phyloP scores from a whole-genome alignment of 1,140 invertebrate species.

The Sycobia sp. region DNA sequence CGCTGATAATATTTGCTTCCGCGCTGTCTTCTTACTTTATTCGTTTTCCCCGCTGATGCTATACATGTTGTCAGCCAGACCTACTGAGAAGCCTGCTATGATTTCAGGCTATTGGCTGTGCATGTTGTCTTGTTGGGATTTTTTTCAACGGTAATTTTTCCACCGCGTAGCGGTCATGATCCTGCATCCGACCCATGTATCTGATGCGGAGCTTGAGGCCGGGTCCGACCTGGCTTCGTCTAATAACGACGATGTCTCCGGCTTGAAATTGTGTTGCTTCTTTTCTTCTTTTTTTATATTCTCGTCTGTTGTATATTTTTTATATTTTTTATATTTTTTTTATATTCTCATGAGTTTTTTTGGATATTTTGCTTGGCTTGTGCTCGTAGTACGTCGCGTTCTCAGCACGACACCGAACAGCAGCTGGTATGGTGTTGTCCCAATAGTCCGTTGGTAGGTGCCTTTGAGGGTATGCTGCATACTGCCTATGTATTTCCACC shows the following conservation, averaged over 20 bases:
- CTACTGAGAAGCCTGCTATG: too few species aligned
- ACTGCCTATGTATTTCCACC: constrained; percentile 44
- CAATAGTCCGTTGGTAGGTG: constrained; percentile 45
- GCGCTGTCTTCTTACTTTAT: too few species aligned
- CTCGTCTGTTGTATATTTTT: too few species aligned
- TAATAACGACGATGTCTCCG: constrained; percentile 42
- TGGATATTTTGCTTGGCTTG: constrained; percentile 42
- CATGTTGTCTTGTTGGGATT: constrained; percentile 12
- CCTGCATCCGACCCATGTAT: constrained; percentile 33
- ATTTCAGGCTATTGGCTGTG: constrained; percentile 25
- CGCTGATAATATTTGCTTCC: too few species aligned
- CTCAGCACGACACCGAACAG: constrained; percentile 28
- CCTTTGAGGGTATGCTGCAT: constrained; percentile 47
- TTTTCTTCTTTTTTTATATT: constrained; percentile 42
- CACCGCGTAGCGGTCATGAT: constrained; percentile 35
- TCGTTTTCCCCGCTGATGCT: too few species aligned
- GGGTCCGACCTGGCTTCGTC: constrained; percentile 35
- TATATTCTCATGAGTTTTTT: constrained; percentile 46
- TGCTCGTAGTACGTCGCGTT: constrained; percentile 36
- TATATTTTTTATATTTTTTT: too few species aligned
- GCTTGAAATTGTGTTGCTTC: constrained; percentile 33
- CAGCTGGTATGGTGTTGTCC: constrained; percentile 47
- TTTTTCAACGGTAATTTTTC: constrained; percentile 17
- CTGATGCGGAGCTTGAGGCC: constrained; percentile 34
- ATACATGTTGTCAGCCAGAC: too few species aligned